phyloP scores from a whole-genome alignment of 2,888 invertebrate genomes.

The Himalopsyche tibetana region DNA sequence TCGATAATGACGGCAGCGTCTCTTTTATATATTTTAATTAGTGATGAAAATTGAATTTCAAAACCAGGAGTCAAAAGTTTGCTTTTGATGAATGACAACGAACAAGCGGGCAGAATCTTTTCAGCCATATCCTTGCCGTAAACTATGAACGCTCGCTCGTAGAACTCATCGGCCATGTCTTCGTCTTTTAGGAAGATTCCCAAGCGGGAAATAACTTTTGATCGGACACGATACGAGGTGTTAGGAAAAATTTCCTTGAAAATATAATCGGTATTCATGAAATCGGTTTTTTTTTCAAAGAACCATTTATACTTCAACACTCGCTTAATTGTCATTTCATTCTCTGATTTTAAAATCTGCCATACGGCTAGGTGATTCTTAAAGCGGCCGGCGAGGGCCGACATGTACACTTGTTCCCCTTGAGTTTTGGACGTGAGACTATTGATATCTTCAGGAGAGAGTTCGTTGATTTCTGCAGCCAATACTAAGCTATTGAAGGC shows the following conservation, averaged over 20 bases:
- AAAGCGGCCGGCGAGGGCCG: constrained; percentile 52
- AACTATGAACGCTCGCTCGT: constrained; percentile 59
- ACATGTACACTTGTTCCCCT: constrained; percentile 55
- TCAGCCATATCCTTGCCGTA: constrained; percentile 67
- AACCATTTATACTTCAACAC: constrained; percentile 68
- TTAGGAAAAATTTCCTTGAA: constrained; percentile 67
- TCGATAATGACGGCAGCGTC: constrained; percentile 68
- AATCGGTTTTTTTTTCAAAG: constrained; percentile 67
- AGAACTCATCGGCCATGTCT: constrained; percentile 68
- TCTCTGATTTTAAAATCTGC: constrained; percentile 68
- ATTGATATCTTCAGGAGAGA: constrained; percentile 48
- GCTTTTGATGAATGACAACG: constrained; percentile 66
- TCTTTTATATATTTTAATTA: constrained; percentile 59
- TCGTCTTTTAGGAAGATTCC: constrained; percentile 66
- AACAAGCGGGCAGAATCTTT: constrained; percentile 68
- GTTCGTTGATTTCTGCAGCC: constrained; percentile 17
- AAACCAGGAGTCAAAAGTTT: constrained; percentile 33
- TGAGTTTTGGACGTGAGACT: constrained; percentile 41
- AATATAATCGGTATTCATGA: constrained; percentile 67
- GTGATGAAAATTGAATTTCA: constrained; percentile 7
- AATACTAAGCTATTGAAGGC: constrained; percentile 55
- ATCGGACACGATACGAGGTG: constrained; percentile 67
- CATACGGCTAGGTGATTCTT: constrained; percentile 66
- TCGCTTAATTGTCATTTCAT: constrained; percentile 67
- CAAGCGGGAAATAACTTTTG: constrained; percentile 67